phyloP scores from a whole-genome alignment of 1,140 invertebrate genomes.

The Phortica variegata region DNA sequence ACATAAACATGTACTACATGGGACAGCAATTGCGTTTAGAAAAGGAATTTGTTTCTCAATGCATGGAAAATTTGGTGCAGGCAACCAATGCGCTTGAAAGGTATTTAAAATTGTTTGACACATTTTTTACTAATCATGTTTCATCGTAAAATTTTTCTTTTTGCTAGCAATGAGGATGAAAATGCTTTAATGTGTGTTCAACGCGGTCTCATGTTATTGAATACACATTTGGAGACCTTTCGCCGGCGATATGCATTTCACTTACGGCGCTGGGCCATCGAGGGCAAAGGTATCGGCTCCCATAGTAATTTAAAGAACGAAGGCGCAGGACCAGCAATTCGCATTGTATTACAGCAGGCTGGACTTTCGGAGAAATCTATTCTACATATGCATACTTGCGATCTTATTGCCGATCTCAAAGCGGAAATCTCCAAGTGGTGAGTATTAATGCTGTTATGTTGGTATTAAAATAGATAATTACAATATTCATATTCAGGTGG shows the following conservation, averaged over 20 bases:
- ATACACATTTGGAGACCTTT: slow-evolving; percentile 92
- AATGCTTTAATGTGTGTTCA: slow-evolving; percentile 85
- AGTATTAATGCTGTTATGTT: not conserved
- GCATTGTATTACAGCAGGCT: slow-evolving; percentile 81
- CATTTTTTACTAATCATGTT: not conserved
- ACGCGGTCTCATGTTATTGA: slow-evolving; percentile 79
- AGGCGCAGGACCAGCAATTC: slow-evolving; percentile 61
- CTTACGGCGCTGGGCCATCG: slow-evolving; percentile 79
- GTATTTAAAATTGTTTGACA: slow-evolving; percentile 19
- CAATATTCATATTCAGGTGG: slow-evolving; percentile 25
- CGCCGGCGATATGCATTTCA: slow-evolving; percentile 84
- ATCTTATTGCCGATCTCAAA: slow-evolving; percentile 85
- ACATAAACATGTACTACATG: slow-evolving; percentile 90
- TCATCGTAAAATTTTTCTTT: too few relatives aligned
- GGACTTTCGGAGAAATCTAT: slow-evolving; percentile 77
- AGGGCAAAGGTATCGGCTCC: slow-evolving; percentile 73
- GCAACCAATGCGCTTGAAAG: slow-evolving; percentile 71
- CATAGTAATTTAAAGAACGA: slow-evolving; percentile 65
- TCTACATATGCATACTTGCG: slow-evolving; percentile 74
- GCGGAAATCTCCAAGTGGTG: slow-evolving; percentile 90
- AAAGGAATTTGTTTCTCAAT: slow-evolving; percentile 87
- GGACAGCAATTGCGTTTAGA: slow-evolving; percentile 85
- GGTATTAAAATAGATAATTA: too few relatives aligned
- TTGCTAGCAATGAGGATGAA: slow-evolving; percentile 61
- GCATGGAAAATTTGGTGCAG: slow-evolving; percentile 84